These are phyloP conservation scores for Murina feae DNA, from an alignment of 2,113 vertebrate species.

Conservation along the genomic window DNA sequence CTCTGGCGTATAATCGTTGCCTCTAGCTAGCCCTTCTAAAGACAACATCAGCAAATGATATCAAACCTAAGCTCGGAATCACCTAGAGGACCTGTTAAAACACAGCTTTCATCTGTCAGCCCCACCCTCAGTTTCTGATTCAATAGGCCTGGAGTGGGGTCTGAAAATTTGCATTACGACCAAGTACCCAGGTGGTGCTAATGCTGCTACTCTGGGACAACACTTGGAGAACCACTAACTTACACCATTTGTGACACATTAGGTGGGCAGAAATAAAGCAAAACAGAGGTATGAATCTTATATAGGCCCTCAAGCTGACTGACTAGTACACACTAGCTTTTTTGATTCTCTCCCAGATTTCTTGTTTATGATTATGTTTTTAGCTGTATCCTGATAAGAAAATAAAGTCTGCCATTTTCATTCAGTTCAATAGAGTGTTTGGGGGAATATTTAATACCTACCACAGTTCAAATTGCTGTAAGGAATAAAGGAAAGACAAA, in stretches of 20 bases:
- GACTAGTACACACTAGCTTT: neutral
- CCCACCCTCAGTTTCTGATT: neutral
- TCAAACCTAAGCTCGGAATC: neutral
- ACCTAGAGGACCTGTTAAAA: neutral
- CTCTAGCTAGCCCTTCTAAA: neutral
- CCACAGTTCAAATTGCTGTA: neutral
- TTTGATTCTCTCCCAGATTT: conserved; percentile 30
- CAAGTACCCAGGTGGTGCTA: neutral
- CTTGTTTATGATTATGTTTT: conserved; percentile 36
- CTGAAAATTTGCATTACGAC: neutral
- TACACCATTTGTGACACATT: conserved; percentile 6
- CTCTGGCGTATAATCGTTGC: neutral
- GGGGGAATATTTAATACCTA: neutral
- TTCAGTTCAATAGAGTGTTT: neutral
- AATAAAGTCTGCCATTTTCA: neutral
- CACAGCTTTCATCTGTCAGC: neutral
- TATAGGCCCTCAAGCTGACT: neutral
- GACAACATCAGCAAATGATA: neutral
- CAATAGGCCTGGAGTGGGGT: neutral
- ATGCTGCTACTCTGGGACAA: neutral
- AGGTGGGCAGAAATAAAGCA: conserved; percentile 15
- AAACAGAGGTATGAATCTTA: neutral
- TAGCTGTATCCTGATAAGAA: conserved; percentile 12
- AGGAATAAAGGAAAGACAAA: neutral
- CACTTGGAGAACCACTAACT: neutral